Base-by-base conservation (phyloP, 2,888 invertebrate species). In the Nomada lathburiana region DNA sequence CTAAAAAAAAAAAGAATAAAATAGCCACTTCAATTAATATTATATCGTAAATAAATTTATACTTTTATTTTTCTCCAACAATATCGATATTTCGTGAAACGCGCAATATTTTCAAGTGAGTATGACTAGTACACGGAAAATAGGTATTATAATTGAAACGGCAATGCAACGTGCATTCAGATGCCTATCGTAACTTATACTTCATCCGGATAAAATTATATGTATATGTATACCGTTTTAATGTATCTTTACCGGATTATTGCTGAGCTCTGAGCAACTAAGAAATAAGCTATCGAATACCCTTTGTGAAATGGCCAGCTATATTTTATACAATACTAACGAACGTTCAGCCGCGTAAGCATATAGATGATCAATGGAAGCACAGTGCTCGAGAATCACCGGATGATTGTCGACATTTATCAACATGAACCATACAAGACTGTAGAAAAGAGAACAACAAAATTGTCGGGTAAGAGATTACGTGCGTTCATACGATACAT, bases 241-340 rank as follows among this genome's bases (percentile, higher is more conserved):
- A 52, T 50, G 65, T 60, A 29, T 60, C 16, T 59, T 47, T 77
- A 59, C 52, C 59, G 77, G 55, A 69, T 77, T 77, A 75, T 84
- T 82, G 88, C 86, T 55, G 44, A 64, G 88, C 89, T 90, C 87
- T 87, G 88, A 86, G 81, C 82, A 82, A 85, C 85, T 89, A 86
- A 71, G 74, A 47, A 86, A 76, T 85, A 82, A 79, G 84, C 86
- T 90, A 89, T 83, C 70, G 80, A 87, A 88, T 87, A 88, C 85
- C 86, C 86, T 87, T 83, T 78, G 84, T 86, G 89, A 87, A 89
- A 90, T 86, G 89, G 86, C 81, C 80, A 78, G 65, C 44, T 63
- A 68, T 65, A 65, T 72, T 84, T 76, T 71, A 76, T 62, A 85
- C 72, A 65, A 71, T 36, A 26, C 53, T 59, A 67, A 60, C 50